These are phyloP conservation scores for Paedocypris sp. DNA, from an alignment of 2,113 vertebrate species.

Conservation along the genomic window DNA sequence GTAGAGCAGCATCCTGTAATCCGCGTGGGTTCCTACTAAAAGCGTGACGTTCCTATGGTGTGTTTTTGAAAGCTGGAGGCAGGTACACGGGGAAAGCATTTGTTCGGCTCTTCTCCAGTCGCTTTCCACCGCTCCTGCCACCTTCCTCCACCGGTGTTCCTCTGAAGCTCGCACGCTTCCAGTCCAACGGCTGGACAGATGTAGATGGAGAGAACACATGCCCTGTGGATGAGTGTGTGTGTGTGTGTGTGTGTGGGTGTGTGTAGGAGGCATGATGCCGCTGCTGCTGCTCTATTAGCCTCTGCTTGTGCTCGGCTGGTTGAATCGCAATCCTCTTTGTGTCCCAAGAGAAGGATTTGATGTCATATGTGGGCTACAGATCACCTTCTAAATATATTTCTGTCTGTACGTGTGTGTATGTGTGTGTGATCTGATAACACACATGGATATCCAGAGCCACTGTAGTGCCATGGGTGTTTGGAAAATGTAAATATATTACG, in stretches of 20 bases:
- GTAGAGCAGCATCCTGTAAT: no score
- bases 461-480: no score
- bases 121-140: not conserved
- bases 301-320: not conserved
- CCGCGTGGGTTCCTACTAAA: no score
- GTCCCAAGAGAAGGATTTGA: not conserved
- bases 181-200: not conserved
- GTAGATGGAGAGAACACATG: not conserved
- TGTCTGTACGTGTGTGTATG: not conserved
- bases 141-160: not conserved
- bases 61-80: not conserved
- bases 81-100: not conserved
- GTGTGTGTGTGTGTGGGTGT: conserved; percentile 11
- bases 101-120: not conserved
- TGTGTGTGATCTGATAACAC: not conserved
- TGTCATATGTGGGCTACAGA: conserved; percentile 31
- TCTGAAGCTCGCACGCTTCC: not conserved
- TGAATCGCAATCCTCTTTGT: not conserved
- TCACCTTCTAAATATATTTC: no score
- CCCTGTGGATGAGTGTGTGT: not conserved
- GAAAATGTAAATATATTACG: no score
- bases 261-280: conserved; percentile 25
- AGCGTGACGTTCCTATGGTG: not conserved
- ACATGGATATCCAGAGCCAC: no score
- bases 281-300: conserved; percentile 13